phyloP scores from a whole-genome alignment of 2,888 invertebrate species.

The Caenorhabditis sp. region DNA sequence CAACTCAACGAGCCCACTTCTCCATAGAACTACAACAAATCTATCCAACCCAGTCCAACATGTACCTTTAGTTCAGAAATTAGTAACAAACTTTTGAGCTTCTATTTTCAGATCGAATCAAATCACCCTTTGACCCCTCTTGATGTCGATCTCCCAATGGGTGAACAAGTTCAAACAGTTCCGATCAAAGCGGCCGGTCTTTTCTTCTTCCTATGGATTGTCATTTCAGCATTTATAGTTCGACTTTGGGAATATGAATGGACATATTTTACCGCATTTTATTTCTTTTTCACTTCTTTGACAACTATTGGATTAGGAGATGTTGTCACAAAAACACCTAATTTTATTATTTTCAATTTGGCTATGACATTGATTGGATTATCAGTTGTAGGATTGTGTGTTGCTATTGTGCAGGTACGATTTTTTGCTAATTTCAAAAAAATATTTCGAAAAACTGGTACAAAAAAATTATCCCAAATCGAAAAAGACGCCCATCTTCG shows the following conservation, averaged over 20 bases:
- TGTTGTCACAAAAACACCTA: constrained; percentile 60
- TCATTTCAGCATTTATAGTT: constrained; percentile 50
- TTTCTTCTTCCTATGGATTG: constrained; percentile 57
- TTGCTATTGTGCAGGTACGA: constrained; percentile 59
- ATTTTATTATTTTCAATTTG: constrained; percentile 60
- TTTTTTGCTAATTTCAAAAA: too few relatives aligned
- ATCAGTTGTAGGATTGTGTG: constrained; percentile 57
- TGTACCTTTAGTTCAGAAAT: constrained; percentile 18
- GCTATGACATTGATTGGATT: constrained; percentile 56
- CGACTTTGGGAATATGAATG: constrained; percentile 61
- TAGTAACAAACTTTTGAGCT: too few relatives aligned
- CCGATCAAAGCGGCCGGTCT: constrained; percentile 57
- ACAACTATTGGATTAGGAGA: constrained; percentile 62
- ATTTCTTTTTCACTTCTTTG: constrained; percentile 61
- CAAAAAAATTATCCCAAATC: too few relatives aligned
- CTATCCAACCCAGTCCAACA: constrained; percentile 48
- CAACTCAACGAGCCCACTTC: constrained; percentile 48
- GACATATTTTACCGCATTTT: constrained; percentile 61
- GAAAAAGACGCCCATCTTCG: too few relatives aligned
- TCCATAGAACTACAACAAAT: constrained; percentile 46
- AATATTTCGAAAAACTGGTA: too few relatives aligned
- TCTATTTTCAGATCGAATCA: constrained; percentile 56
- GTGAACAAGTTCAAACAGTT: constrained; percentile 57
- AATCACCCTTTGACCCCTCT: constrained; percentile 44
- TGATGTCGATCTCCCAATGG: constrained; percentile 47